Evolutionary conservation across 2,888 invertebrate species (phyloP).

Genomic region (Chloroclysta siterata): DNA sequence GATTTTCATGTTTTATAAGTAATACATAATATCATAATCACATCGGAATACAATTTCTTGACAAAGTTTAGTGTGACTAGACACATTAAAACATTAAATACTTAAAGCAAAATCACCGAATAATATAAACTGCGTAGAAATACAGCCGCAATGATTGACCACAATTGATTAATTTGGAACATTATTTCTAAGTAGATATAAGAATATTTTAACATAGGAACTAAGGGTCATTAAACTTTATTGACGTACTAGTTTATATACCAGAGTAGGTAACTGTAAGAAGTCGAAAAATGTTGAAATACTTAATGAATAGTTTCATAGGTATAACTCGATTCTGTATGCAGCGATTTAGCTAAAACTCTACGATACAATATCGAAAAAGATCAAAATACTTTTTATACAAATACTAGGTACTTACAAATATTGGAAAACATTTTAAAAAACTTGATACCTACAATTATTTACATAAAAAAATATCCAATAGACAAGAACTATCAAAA

Average conservation of each 20-base stretch:
- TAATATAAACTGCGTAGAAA: too few relatives aligned
- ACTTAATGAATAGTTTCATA: not conserved
- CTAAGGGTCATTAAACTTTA: not conserved
- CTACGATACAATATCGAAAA: conserved; percentile 18
- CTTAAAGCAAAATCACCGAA: not conserved
- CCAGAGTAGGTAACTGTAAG: not conserved
- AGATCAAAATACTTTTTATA: conserved; percentile 15
- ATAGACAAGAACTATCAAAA: conserved; percentile 33
- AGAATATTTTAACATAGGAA: not conserved
- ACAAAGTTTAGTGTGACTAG: conserved; percentile 19
- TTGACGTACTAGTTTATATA: not conserved
- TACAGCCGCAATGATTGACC: not conserved
- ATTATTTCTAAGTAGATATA: not conserved
- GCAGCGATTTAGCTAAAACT: conserved; percentile 10
- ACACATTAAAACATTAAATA: conserved; percentile 10
- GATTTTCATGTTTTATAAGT: conserved; percentile 12
- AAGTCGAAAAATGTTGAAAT: not conserved
- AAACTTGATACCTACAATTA: conserved; percentile 15
- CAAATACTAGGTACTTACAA: conserved; percentile 13
- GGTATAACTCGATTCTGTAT: not conserved
- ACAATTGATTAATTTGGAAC: not conserved
- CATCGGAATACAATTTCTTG: conserved; percentile 12
- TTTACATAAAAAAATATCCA: conserved; percentile 21
- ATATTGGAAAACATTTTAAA: conserved; percentile 18
- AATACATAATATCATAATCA: not conserved